A percentile compares a stretch with the other conserved stretches of the same genome.
Conservation (phyloP, 2,888 invertebrate species). For the Octonoba sinensis region DNA sequence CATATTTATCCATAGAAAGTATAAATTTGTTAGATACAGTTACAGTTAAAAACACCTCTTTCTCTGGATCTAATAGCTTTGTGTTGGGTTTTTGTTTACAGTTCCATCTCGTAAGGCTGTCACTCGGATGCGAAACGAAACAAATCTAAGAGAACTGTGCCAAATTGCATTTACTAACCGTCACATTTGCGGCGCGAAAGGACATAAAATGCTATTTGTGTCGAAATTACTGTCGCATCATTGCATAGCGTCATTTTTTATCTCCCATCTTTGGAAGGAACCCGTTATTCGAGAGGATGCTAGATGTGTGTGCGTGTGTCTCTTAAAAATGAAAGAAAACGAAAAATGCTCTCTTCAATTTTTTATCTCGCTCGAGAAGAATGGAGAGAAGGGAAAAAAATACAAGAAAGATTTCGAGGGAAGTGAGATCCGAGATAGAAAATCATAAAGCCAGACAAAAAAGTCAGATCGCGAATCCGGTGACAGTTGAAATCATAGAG, state of each 20-base stretch:
- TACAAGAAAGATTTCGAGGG: neutral
- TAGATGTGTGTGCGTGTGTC: too few species aligned
- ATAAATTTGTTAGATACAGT: too few species aligned
- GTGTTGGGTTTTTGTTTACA: too few species aligned
- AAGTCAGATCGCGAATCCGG: constrained; percentile 28
- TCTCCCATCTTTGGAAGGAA: constrained; percentile 22
- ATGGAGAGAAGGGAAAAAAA: neutral
- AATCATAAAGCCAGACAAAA: constrained; percentile 48
- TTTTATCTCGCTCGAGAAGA: neutral
- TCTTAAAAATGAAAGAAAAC: neutral
- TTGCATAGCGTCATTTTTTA: constrained; percentile 24
- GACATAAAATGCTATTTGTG: constrained; percentile 33
- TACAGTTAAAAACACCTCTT: too few species aligned
- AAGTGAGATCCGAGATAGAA: constrained; percentile 19
- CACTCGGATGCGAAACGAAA: constrained; percentile 1
- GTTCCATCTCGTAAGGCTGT: too few species aligned
- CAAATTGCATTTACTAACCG: constrained; percentile 31
- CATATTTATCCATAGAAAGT: too few species aligned
- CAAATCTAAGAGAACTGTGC: constrained; percentile 15
- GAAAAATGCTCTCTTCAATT: constrained; percentile 20
- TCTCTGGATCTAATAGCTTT: too few species aligned
- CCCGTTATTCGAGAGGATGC: constrained; percentile 34
- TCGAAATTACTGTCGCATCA: constrained; percentile 33
- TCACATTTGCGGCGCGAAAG: constrained; percentile 28
- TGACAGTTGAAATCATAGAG: constrained; percentile 53